Conservation (phyloP, 2,888 invertebrate genomes). For the Rhorus exstirpatorius region DNA sequence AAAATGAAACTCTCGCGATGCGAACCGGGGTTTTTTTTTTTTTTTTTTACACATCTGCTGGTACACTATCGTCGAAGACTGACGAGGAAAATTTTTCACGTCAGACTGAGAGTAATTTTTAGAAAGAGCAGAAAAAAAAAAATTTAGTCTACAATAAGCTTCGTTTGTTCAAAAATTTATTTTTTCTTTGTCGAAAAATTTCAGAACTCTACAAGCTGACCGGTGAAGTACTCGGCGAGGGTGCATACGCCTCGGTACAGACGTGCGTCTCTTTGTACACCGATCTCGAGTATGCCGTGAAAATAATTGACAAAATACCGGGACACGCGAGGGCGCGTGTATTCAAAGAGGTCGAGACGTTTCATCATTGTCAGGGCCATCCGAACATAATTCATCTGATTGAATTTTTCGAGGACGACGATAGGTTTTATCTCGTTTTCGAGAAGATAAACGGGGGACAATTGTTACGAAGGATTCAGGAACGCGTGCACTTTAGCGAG, state of each 20-base stretch:
- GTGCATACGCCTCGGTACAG: slow-evolving; percentile 98
- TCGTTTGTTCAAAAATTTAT: neutral
- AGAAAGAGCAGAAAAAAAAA: neutral
- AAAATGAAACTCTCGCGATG: slow-evolving; percentile 27
- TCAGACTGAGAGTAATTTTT: neutral
- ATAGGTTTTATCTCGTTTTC: slow-evolving; percentile 98
- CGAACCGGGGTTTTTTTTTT: slow-evolving; percentile 23
- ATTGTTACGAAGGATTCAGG: slow-evolving; percentile 96
- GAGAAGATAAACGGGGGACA: slow-evolving; percentile 99
- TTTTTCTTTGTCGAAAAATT: no score
- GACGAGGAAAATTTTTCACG: slow-evolving; percentile 23
- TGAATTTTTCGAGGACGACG: slow-evolving; percentile 98
- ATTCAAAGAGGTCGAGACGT: slow-evolving; percentile 99
- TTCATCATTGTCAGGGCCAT: slow-evolving; percentile 99
- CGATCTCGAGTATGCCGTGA: slow-evolving; percentile 98
- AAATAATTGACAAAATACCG: slow-evolving; percentile 98
- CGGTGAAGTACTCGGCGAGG: slow-evolving; percentile 98
- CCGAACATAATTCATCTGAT: slow-evolving; percentile 98
- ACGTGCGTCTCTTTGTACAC: slow-evolving; percentile 97
- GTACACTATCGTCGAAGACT: neutral
- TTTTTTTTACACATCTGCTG: slow-evolving; percentile 67
- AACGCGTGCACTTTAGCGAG: slow-evolving; percentile 97
- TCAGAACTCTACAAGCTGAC: slow-evolving; percentile 97
- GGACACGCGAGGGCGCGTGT: slow-evolving; percentile 97
- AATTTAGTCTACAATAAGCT: neutral